Evolutionary conservation across 2,797 vertebrate species (phyloP), one percentile per base, ranked within the genome.

Genomic region (Odontamblyopus rebecca): DNA sequence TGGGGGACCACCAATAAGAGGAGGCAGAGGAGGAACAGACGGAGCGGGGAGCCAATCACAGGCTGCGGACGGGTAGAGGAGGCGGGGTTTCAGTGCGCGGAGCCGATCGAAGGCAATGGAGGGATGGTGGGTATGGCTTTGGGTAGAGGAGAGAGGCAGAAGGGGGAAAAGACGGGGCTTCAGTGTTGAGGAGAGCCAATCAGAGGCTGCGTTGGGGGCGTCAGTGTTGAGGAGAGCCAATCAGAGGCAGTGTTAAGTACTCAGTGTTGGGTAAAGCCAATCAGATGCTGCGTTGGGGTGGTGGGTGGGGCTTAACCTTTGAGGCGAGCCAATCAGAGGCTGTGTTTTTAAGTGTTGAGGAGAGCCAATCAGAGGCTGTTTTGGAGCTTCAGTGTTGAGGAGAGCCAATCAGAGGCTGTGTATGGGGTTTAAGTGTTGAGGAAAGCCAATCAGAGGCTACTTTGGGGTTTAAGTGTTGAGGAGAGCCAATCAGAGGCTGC

Each of bases 81-180:
- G 81, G 97, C 97, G 60, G 97, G 56, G 27, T 15, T 59, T 59
- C 23, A 27, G 56, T 59, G 56, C 9, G 26, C 19, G 15, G 56
- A 59, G 56, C 56, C 56, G 27, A 59, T 59, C 56, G 15, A 6
- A 59, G 26, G 56, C 56, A 13, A 26, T 59, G 19, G 23, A 54
- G n/a, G 1, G 15, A 50, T 5, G 13, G 41, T 13, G 41, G 41
- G 12, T 4, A 44, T 44, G 41, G 41, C 12, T 48, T 48, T 16
- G 44, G 16, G 44, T 15, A 48, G 44, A 48, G 48, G 15, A 19
- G 18, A n/a, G 2, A 29, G 4, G 59, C 13, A 32, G 13, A 29
- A 29, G 5, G 29, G n/a, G 12, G 38, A 51, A 51, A 2, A 35
- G 29, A 27, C 4, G 27, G 30, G 61, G 61, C 61, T 71, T 85